Evolutionary conservation across 92 coral and sea anemone genomes (phyloP).

Genomic region (Porites divaricata): DNA sequence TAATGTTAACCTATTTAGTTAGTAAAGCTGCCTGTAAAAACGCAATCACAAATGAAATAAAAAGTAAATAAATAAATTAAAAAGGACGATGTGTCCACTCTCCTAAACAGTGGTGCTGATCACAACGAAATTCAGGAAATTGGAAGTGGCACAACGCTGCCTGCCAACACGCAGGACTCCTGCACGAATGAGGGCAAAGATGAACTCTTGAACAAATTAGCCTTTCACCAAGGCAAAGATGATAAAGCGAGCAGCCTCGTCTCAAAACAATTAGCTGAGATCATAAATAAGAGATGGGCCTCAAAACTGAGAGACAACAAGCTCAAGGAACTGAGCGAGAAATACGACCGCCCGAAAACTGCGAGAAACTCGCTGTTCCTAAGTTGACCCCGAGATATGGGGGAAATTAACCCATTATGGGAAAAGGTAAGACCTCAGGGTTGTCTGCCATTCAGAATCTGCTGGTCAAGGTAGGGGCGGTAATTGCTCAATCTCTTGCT

Average conservation of each 20-base stretch:
- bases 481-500: background rate
- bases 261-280: constrained; percentile 25
- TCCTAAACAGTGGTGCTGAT: background rate
- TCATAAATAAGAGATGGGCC: constrained; percentile 20
- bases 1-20: too few species aligned
- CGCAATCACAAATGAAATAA: too few species aligned
- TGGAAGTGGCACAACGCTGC: constrained; percentile 9
- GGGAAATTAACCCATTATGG: constrained; percentile 14
- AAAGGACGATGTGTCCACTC: background rate
- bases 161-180: constrained; percentile 18
- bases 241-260: background rate
- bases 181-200: constrained; percentile 22
- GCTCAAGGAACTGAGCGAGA: constrained; percentile 17
- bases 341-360: constrained; percentile 35
- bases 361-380: constrained; percentile 10
- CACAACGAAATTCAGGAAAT: background rate
- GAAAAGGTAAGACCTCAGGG: constrained; percentile 38
- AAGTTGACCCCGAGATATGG: constrained; percentile 44
- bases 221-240: background rate
- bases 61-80: too few species aligned
- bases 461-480: constrained; percentile 10
- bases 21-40: too few species aligned
- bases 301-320: constrained; percentile 10
- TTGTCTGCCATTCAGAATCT: constrained; percentile 36
- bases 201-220: background rate